Base-by-base conservation (phyloP, 2,113 vertebrate species). In the Meleagris gallopavo region DNA sequence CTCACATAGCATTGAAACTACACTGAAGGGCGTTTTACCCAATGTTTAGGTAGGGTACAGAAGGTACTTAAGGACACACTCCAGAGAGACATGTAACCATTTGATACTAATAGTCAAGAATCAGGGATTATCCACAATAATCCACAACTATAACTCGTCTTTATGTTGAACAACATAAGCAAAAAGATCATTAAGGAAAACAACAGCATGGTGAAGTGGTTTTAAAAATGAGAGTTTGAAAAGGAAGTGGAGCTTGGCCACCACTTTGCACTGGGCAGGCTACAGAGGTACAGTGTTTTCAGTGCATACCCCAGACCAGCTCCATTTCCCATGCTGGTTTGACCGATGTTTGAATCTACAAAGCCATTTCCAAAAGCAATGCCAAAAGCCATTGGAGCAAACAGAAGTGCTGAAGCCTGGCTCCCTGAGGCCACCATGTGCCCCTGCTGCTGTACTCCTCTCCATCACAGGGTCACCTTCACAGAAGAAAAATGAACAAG, bases 351-450 rank as follows among this genome's bases (percentile, higher is more conserved):
- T 20, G 57, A 36, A 87, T 61, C 62, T 36, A 72, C 21, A 36
- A 36, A 87, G 71, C 18, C 66, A 45, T 29, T 57, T 54, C 24
- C 52, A 46, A 88, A 84, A 89, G 34, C 38, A 67, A 57, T 32
- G 29, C 43, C 38, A 38, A 82, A 88, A 78, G 19, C 1, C 66
- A 87, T n/a, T 70, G 57, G 52, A 85, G 66, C 62, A 75, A 87
- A 52, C 16, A 66, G 55, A 73, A 50, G 27, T 19, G 34, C 50
- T 5, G 14, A 77, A 70, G 27, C 13, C 48, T 34, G 19, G 43
- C 7, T 89, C 43, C 27, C 11, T 8, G 25, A 11, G 43, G 61
- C 55, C 2, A 1, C 1, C 1, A 1, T 20, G 18, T 19, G 54
- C 40, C 69, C 69, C 34, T 66, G 36, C 57, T 43, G 38, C 62